phyloP scores from a whole-genome alignment of 2,113 vertebrate species.

The Embiotoca jacksoni region DNA sequence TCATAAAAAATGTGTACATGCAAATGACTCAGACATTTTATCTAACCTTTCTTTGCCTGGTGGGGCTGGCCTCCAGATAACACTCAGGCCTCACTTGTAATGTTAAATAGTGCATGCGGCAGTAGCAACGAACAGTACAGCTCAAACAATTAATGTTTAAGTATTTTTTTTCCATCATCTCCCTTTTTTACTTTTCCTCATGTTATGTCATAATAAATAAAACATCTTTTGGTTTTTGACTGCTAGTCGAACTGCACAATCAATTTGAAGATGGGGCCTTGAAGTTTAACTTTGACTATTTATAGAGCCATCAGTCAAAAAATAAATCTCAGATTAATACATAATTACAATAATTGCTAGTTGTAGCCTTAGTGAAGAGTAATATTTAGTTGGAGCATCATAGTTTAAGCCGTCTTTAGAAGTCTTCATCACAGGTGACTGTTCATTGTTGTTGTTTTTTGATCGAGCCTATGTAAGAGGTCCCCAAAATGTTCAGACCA shows the following conservation, averaged over 20 bases:
- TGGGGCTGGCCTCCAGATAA: conserved; percentile 6
- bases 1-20: conserved; percentile 9
- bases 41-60: conserved; percentile 15
- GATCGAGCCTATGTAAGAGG: neutral
- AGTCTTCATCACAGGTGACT: fast-evolving
- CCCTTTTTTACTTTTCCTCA: neutral
- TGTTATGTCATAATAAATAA: neutral
- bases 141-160: neutral
- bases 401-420: neutral
- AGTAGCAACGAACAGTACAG: neutral
- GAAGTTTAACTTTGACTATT: neutral
- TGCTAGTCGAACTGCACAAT: neutral
- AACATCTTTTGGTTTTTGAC: neutral
- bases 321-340: neutral
- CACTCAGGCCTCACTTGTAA: neutral
- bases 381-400: neutral
- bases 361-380: neutral
- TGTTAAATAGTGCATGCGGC: conserved; percentile 10
- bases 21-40: conserved; percentile 15
- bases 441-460: neutral
- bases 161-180: neutral
- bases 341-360: neutral
- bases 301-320: neutral
- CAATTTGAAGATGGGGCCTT: neutral
- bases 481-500: no score